A percentile compares a stretch with the other conserved stretches of the same genome.
Conservation (phyloP, 2,888 invertebrate species). For the Lissonota sp. region DNA sequence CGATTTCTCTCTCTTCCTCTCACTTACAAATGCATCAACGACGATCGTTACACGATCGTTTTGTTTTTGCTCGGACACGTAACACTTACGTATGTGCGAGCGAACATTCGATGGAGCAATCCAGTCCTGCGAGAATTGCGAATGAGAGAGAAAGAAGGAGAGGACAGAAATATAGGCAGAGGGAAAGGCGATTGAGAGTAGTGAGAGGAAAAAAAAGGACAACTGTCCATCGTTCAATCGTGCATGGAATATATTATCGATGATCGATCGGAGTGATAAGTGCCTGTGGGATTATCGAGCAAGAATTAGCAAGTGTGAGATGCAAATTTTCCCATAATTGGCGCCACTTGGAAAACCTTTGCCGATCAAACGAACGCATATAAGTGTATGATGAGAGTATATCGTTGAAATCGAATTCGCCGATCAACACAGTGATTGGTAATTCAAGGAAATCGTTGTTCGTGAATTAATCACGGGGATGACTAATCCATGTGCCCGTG, state of each 20-base stretch:
- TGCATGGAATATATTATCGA: conserved; percentile 22
- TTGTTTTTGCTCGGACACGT: conserved; percentile 64
- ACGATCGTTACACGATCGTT: conserved; percentile 23
- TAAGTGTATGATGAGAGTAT: no score
- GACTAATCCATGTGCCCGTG: no score
- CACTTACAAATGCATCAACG: conserved; percentile 43
- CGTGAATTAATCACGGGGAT: no score
- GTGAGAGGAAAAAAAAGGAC: conserved; percentile 25
- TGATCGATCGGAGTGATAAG: conserved; percentile 20
- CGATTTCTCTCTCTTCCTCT: conserved; percentile 39
- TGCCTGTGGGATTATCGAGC: neutral
- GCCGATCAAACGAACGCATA: conserved; percentile 18
- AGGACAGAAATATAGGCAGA: conserved; percentile 22
- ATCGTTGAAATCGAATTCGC: no score
- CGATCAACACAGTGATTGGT: no score
- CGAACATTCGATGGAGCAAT: conserved; percentile 69
- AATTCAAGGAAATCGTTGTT: no score
- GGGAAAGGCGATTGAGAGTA: conserved; percentile 47
- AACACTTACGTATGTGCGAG: conserved; percentile 68
- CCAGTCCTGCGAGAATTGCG: conserved; percentile 62
- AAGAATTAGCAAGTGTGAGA: conserved; percentile 1
- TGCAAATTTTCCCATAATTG: conserved; percentile 4
- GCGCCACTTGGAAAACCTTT: neutral
- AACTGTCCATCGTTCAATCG: conserved; percentile 26
- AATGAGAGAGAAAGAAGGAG: conserved; percentile 19